Evolutionary conservation across 2,888 invertebrate genomes (phyloP), one percentile per base, ranked within the genome.

Genomic region (Catocala sponsa): DNA sequence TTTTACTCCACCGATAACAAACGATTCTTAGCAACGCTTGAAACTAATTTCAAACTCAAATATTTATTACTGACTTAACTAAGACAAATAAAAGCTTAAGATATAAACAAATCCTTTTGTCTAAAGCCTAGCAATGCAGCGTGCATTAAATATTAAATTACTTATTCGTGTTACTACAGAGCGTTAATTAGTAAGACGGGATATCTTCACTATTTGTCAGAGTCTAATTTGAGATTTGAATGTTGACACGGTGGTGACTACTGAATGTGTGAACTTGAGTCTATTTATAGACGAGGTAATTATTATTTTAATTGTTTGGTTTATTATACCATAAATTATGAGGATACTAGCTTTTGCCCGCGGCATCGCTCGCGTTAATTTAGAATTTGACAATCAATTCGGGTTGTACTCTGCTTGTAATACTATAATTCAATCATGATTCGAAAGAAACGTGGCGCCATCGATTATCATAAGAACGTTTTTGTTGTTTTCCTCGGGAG

Each of bases 221-320:
- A 78, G 63, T 83, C 86, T 88, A 85, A 89, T 89, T 90, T 81
- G 76, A 84, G 78, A 70, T 76, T 89, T 81, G 77, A 83, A 70
- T 74, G 80, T 74, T 80, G 84, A 81, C 84, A 80, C 69, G 68
- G 70, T 60, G 43, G 56, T 0, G 49, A 57, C 55, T 54, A 69
- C 73, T 12, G 6, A 55, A 2, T 38, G 32, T 67, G n/a, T 48
- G 74, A 55, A 72, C 58, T 60, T 65, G 2, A 38, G 51, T n/a
- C 5, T 62, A 47, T 54, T 51, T 57, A 38, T 38, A 7, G 35
- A 38, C 2, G 35, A 38, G 6, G 4, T 35, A 2, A 9, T 6
- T 38, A 9, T 38, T 38, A 38, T 38, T 38, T 38, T 9, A 2
- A 9, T 38, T 38, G 35, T 38, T 38, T 38, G 9, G 6, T 38